Conservation (phyloP, 2,113 vertebrate genomes). For the Cacatua alba region DNA sequence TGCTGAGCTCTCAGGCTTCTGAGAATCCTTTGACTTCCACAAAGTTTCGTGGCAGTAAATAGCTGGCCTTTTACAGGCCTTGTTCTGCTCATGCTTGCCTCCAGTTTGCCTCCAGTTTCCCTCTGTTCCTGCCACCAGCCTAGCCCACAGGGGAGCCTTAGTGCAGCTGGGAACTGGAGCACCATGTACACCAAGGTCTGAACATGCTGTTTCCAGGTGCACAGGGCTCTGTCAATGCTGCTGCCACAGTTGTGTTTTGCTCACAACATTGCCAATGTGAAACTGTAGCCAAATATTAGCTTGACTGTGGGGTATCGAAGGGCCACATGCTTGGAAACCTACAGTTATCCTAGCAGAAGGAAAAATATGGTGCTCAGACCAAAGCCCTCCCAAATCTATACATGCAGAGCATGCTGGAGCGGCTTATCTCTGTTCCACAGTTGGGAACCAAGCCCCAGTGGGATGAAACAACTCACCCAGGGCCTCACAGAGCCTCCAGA, state of each 20-base stretch:
- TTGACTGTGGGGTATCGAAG: not conserved
- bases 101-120: not conserved
- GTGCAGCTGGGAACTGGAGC: not conserved
- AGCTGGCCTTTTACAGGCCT: not conserved
- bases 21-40: not conserved
- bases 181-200: not conserved
- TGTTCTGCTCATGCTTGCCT: not conserved
- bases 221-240: not conserved
- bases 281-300: not conserved
- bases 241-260: not conserved
- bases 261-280: not conserved
- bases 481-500: not conserved
- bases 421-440: constrained; percentile 49
- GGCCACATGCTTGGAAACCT: not conserved
- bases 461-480: not conserved
- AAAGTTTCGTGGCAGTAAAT: not conserved
- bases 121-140: not conserved
- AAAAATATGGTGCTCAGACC: not conserved
- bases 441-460: not conserved
- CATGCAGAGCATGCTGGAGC: not conserved
- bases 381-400: not conserved
- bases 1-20: not conserved
- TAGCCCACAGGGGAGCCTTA: not conserved
- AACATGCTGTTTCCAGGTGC: not conserved
- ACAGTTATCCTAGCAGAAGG: not conserved